These are phyloP conservation scores for Sycophila sp. DNA, from an alignment of 1,140 invertebrate genomes.

Conservation along the genomic window DNA sequence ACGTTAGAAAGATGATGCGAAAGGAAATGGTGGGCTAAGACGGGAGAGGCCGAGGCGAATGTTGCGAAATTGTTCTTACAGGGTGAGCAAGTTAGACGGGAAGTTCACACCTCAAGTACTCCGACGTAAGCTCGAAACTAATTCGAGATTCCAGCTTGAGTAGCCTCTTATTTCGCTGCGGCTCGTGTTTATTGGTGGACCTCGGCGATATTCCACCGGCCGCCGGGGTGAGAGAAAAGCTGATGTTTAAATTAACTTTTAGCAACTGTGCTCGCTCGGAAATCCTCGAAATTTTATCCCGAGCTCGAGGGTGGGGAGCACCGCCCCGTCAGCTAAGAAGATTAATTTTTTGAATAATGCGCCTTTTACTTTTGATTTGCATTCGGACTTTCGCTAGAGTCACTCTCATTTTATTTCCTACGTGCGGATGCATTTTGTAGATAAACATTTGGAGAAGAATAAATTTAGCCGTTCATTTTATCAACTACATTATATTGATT, in stretches of 20 bases:
- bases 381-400: too few species aligned
- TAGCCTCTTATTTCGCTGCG: conserved; percentile 57
- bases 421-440: too few species aligned
- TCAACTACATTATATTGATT: too few species aligned
- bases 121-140: conserved; percentile 57
- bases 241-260: conserved; percentile 49
- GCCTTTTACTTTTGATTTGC: too few species aligned
- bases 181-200: conserved; percentile 53
- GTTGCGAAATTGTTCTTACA: conserved; percentile 60
- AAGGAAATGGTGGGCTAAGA: conserved; percentile 43
- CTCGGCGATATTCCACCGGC: conserved; percentile 37
- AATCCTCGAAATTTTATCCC: conserved; percentile 30
- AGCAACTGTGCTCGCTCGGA: conserved; percentile 3
- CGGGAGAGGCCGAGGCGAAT: conserved; percentile 53
- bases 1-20: conserved; percentile 45
- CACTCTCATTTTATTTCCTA: too few species aligned
- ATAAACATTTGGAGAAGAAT: too few species aligned
- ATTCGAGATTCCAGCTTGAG: conserved; percentile 57
- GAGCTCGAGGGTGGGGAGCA: too few species aligned
- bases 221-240: too few species aligned
- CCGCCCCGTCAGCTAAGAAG: too few species aligned
- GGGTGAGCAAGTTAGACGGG: conserved; percentile 55
- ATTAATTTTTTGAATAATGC: too few species aligned
- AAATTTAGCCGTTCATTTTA: too few species aligned
- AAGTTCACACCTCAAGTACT: conserved; percentile 61